phyloP scores from a whole-genome alignment of 1,140 invertebrate species.

The Calephelis nemesis region DNA sequence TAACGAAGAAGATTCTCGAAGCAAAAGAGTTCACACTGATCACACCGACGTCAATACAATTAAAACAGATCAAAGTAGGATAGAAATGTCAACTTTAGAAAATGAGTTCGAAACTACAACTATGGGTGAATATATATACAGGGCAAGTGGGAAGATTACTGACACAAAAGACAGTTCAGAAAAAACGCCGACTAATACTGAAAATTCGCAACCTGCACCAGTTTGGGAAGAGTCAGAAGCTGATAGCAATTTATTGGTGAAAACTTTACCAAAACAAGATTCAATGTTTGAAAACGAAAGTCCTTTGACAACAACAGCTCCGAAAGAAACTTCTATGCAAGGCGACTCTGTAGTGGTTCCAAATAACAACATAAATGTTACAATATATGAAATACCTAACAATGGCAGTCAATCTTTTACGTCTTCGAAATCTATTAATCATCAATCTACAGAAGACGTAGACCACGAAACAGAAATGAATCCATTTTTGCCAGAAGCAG shows the following conservation, averaged over 20 bases:
- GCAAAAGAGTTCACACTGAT: slow-evolving; percentile 64
- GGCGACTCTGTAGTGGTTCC: not conserved
- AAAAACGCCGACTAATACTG: slow-evolving; percentile 22
- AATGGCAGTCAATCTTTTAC: slow-evolving; percentile 42
- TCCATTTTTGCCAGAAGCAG: slow-evolving; percentile 82
- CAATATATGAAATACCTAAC: slow-evolving; percentile 65
- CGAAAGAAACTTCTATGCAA: slow-evolving; percentile 20
- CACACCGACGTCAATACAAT: slow-evolving; percentile 37
- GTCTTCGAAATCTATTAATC: slow-evolving; percentile 39
- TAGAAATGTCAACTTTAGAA: slow-evolving; percentile 29
- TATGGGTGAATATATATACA: slow-evolving; percentile 59
- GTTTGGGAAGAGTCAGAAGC: slow-evolving; percentile 64
- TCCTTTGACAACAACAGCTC: slow-evolving; percentile 19
- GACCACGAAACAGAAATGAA: slow-evolving; percentile 80
- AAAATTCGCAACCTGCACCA: slow-evolving; percentile 46
- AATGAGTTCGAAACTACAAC: slow-evolving; percentile 48
- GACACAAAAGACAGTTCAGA: slow-evolving; percentile 28
- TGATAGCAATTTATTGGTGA: slow-evolving; percentile 36
- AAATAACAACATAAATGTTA: slow-evolving; percentile 55
- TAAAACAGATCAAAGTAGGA: slow-evolving; percentile 26
- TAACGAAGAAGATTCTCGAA: slow-evolving; percentile 55
- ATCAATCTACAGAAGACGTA: slow-evolving; percentile 54
- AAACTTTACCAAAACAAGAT: slow-evolving; percentile 33
- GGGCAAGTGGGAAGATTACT: slow-evolving; percentile 25
- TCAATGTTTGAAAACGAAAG: slow-evolving; percentile 6